Percentiles rank a stretch among this genome's conserved stretches.
Evolutionary conservation across 1,140 invertebrate genomes (phyloP).

Genomic region (Probaryconus sp.): DNA sequence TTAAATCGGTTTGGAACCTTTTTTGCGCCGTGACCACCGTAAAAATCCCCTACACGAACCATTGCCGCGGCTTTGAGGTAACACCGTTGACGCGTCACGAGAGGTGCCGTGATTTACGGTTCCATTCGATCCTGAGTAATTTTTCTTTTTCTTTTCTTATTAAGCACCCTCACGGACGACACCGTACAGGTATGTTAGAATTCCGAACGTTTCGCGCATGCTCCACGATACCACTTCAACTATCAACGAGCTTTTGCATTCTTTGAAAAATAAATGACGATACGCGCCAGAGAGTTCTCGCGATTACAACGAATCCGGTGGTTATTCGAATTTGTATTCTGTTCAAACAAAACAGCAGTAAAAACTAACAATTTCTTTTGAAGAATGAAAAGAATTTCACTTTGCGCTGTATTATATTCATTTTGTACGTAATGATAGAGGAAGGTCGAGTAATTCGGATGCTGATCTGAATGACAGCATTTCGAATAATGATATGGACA

Average conservation of each 20-base stretch:
- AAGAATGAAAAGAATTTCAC: too few species aligned
- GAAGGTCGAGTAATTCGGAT: too few species aligned
- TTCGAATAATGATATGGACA: too few species aligned
- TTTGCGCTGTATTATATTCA: too few species aligned
- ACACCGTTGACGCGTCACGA: slow-evolving; percentile 56
- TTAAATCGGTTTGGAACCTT: slow-evolving; percentile 2
- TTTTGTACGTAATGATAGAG: too few species aligned
- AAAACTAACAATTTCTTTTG: too few species aligned
- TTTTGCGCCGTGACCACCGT: slow-evolving; percentile 25
- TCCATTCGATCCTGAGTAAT: slow-evolving; percentile 55
- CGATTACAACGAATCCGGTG: not conserved
- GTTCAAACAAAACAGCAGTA: too few species aligned
- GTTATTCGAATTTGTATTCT: not conserved
- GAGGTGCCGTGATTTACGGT: slow-evolving; percentile 58
- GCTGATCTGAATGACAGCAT: too few species aligned
- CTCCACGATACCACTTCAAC: slow-evolving; percentile 19
- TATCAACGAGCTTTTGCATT: slow-evolving; percentile 16
- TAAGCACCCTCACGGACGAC: slow-evolving; percentile 33
- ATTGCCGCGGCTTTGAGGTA: slow-evolving; percentile 33
- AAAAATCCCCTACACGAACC: slow-evolving; percentile 37
- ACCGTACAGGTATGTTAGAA: slow-evolving; percentile 34
- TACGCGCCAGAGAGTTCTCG: slow-evolving; percentile 5
- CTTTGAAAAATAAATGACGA: slow-evolving; percentile 34
- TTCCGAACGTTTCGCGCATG: slow-evolving; percentile 37
- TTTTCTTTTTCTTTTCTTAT: slow-evolving; percentile 57